phyloP scores from a whole-genome alignment of 2,888 invertebrate genomes.

The Pyrochroa serraticornis region DNA sequence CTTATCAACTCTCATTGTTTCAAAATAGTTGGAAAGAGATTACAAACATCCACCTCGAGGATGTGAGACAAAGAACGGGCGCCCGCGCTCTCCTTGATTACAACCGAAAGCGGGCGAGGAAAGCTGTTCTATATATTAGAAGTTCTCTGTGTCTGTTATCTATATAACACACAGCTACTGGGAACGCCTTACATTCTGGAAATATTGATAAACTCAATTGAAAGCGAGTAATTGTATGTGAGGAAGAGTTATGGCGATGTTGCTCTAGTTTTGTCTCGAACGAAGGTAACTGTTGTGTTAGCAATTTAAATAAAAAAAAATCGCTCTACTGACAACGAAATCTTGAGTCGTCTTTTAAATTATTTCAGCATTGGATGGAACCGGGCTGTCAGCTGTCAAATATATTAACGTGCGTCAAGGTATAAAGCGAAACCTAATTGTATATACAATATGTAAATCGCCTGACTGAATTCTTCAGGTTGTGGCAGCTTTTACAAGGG shows the following conservation, averaged over 20 bases:
- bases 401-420: conserved; percentile 13
- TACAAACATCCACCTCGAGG: conserved; percentile 28
- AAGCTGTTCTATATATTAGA: conserved; percentile 11
- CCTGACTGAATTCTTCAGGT: conserved; percentile 10
- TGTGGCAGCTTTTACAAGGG: neutral
- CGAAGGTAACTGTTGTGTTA: too few relatives aligned
- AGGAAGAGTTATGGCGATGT: conserved; percentile 2
- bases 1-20: conserved; percentile 32
- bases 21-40: conserved; percentile 33
- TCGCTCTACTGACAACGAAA: too few relatives aligned
- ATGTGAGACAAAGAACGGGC: conserved; percentile 23
- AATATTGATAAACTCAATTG: conserved; percentile 20
- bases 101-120: conserved; percentile 10
- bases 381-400: conserved; percentile 11
- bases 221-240: conserved; percentile 9
- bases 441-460: conserved; percentile 21
- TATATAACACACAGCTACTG: conserved; percentile 6
- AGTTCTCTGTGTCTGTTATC: conserved; percentile 20
- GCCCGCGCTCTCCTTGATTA: conserved; percentile 10
- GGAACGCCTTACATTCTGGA: conserved; percentile 15
- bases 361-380: neutral
- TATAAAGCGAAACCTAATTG: conserved; percentile 16
- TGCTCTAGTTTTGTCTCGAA: conserved; percentile 1
- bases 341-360: conserved; percentile 1
- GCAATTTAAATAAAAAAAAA: too few relatives aligned